Evolutionary conservation across 2,113 vertebrate genomes (phyloP).

Genomic region (Archilochus colubris): DNA sequence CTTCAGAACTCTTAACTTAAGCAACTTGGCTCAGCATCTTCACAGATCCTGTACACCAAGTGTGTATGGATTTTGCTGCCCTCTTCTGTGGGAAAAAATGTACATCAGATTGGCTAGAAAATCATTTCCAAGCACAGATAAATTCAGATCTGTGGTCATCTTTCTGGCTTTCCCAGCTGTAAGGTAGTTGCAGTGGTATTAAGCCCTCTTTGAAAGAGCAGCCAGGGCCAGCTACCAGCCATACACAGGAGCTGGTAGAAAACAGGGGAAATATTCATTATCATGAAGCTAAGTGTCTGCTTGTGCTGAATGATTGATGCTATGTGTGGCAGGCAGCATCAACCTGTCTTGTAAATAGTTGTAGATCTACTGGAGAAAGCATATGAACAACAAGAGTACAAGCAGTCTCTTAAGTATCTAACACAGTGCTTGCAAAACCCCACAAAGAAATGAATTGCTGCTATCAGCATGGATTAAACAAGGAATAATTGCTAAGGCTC

Average conservation of each 20-base stretch:
- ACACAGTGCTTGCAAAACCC: background rate
- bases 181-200: background rate
- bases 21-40: background rate
- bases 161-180: background rate
- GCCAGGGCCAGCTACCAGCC: background rate
- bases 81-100: constrained; percentile 67
- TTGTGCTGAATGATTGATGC: background rate
- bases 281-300: background rate
- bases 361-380: background rate
- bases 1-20: background rate
- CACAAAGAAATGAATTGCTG: background rate
- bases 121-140: background rate
- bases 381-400: background rate
- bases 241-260: background rate
- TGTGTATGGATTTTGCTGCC: constrained; percentile 69
- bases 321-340: fast-evolving
- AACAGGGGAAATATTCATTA: background rate
- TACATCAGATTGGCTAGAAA: background rate
- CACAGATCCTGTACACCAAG: background rate
- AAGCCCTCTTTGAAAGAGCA: background rate
- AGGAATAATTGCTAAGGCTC: background rate
- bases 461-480: background rate
- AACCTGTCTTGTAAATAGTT: background rate
- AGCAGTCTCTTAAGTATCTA: fast-evolving
- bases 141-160: background rate